A percentile compares a stretch with the other conserved stretches of the same genome.
Evolutionary conservation across 2,888 invertebrate genomes (phyloP).

Genomic region (Adelphocoris suturalis): DNA sequence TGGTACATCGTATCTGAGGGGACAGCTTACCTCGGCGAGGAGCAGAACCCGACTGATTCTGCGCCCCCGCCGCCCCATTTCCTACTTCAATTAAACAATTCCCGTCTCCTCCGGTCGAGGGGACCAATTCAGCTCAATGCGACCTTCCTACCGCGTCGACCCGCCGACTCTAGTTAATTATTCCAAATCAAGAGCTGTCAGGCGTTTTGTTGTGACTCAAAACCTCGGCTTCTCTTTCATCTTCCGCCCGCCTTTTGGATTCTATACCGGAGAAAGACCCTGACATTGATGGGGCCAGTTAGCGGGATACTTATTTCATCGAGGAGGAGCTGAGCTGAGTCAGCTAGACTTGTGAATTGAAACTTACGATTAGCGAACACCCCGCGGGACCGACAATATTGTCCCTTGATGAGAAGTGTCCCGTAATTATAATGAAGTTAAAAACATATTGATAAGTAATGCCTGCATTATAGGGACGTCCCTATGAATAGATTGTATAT

Average conservation of each 20-base stretch:
- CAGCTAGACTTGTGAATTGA: too few relatives aligned
- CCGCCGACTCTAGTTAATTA: slow-evolving; percentile 9
- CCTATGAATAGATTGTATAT: too few relatives aligned
- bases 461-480: too few relatives aligned
- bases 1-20: neutral
- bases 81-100: slow-evolving; percentile 55
- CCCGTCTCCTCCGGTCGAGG: neutral
- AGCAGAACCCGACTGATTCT: neutral
- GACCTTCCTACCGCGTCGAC: slow-evolving; percentile 65
- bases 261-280: too few relatives aligned
- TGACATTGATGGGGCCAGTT: too few relatives aligned
- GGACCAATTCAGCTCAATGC: slow-evolving; percentile 69
- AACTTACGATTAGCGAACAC: too few relatives aligned
- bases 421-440: too few relatives aligned
- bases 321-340: too few relatives aligned
- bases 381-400: too few relatives aligned
- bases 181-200: slow-evolving; percentile 22
- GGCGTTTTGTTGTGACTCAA: neutral
- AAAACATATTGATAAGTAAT: too few relatives aligned
- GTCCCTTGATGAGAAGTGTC: too few relatives aligned
- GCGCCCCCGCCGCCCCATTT: neutral
- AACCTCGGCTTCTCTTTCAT: neutral
- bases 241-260: neutral
- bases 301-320: too few relatives aligned
- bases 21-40: slow-evolving; percentile 28